phyloP scores from a whole-genome alignment of 1,140 invertebrate genomes.

The Paraescarpia echinospica region DNA sequence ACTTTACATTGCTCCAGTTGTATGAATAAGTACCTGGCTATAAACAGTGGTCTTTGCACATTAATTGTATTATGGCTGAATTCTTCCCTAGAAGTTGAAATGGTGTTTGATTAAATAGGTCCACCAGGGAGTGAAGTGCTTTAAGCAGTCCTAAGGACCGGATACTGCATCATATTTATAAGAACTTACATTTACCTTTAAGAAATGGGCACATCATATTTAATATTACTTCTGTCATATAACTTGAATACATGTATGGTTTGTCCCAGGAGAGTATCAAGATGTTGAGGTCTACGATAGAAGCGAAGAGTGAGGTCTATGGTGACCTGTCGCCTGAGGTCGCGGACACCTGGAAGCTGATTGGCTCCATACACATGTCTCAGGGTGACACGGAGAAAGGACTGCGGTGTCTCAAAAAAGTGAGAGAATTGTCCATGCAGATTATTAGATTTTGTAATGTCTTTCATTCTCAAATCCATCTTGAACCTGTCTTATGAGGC shows the following conservation, averaged over 20 bases:
- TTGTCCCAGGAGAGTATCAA: constrained; percentile 44
- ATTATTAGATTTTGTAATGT: too few relatives aligned
- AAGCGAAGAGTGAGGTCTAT: constrained; percentile 46
- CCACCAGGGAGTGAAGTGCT: too few relatives aligned
- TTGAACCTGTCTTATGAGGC: neutral
- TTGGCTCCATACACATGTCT: constrained; percentile 50
- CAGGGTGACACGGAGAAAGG: constrained; percentile 48
- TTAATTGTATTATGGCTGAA: too few relatives aligned
- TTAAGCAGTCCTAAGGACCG: too few relatives aligned
- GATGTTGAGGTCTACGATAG: constrained; percentile 44
- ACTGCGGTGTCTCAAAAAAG: constrained; percentile 49
- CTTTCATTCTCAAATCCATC: neutral
- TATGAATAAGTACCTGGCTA: neutral
- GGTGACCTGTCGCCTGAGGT: constrained; percentile 52
- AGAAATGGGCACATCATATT: neutral
- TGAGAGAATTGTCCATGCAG: too few relatives aligned
- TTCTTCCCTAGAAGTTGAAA: too few relatives aligned
- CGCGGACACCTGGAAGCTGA: constrained; percentile 52
- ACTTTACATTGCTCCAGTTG: neutral
- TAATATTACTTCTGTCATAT: neutral
- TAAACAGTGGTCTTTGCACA: too few relatives aligned
- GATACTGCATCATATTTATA: too few relatives aligned
- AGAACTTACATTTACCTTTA: too few relatives aligned
- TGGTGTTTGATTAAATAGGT: too few relatives aligned
- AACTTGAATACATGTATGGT: neutral